Conservation (phyloP, 2,113 vertebrate species). For the Raja brachyura region DNA sequence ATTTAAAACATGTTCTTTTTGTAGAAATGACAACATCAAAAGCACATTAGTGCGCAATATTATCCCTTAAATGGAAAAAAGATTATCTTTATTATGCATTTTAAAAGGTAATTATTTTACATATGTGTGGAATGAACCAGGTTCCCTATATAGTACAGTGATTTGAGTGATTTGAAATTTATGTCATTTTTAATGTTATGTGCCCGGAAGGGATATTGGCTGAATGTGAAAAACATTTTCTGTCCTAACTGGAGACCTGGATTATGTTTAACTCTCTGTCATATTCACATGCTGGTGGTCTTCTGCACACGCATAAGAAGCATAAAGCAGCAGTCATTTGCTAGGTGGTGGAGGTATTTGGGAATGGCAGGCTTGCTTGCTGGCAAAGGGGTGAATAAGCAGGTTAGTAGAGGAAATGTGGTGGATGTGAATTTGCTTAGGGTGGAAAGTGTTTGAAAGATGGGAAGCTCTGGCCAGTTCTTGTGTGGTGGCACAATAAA, state of each 20-base stretch:
- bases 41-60: not conserved
- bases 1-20: constrained; percentile 14
- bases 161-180: not conserved
- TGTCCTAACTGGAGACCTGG: not conserved
- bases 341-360: not conserved
- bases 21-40: not conserved
- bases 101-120: not conserved
- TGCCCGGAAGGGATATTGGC: not conserved
- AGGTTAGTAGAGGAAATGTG: not conserved
- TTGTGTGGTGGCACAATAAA: not conserved
- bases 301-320: not conserved
- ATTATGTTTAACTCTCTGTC: not conserved
- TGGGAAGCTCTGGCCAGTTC: not conserved
- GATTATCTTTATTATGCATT: not conserved
- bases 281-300: not conserved
- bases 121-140: not conserved
- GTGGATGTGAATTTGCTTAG: not conserved
- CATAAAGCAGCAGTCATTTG: not conserved
- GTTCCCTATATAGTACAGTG: not conserved
- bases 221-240: not conserved
- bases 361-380: not conserved
- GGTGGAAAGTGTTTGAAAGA: not conserved
- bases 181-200: not conserved
- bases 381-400: not conserved
- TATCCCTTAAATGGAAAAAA: not conserved